These are phyloP conservation scores for Diogma glabrata DNA, from an alignment of 2,888 invertebrate genomes.

Conservation along the genomic window DNA sequence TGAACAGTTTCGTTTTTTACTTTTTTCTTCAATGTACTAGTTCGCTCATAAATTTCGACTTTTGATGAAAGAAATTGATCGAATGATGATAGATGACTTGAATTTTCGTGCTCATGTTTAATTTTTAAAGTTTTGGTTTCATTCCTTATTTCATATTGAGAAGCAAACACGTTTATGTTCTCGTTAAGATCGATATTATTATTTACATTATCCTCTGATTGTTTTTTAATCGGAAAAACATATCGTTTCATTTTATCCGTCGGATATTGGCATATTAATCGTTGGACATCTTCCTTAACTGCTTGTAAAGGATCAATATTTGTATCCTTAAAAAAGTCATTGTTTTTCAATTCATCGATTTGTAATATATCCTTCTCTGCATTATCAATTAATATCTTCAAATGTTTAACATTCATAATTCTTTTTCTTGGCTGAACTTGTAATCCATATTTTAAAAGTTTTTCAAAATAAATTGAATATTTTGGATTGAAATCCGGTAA, in stretches of 20 bases:
- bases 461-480: constrained; percentile 14
- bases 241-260: constrained; percentile 4
- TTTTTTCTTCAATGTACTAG: constrained; percentile 17
- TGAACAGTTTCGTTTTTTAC: neutral
- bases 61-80: constrained; percentile 12
- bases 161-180: too few species aligned
- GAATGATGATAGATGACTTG: constrained; percentile 7
- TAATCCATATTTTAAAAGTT: constrained; percentile 16
- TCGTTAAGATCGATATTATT: too few species aligned
- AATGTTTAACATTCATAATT: constrained; percentile 13
- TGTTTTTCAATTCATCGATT: neutral
- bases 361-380: too few species aligned
- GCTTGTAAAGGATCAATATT: too few species aligned
- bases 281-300: neutral
- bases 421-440: constrained; percentile 14
- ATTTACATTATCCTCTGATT: neutral
- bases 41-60: constrained; percentile 13
- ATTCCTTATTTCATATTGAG: too few species aligned
- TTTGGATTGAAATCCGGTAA: constrained; percentile 17
- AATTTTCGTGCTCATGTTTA: too few species aligned
- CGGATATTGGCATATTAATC: too few species aligned
- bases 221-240: neutral
- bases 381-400: constrained; percentile 10
- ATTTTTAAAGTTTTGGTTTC: too few species aligned
- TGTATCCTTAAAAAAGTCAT: too few species aligned